Base-by-base conservation (phyloP, 2,888 invertebrate genomes). In the Masnerella sp. region DNA sequence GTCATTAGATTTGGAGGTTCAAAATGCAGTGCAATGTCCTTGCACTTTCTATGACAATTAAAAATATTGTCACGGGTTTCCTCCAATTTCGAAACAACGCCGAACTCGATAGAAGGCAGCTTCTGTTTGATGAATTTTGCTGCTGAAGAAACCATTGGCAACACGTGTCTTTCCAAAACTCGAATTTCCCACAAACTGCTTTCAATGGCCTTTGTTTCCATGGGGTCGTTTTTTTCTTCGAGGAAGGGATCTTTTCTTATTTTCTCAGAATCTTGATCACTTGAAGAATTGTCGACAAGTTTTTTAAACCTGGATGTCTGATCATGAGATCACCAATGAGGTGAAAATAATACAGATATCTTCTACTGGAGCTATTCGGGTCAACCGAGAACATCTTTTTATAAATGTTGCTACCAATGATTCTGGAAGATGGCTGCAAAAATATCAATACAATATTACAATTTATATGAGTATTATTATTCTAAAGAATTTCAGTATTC, bases 181-280 rank as follows among this genome's bases (percentile, higher is more conserved):
- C 92, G 90, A 70, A 97, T 90, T 89, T 99, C 98, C 98, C 98
- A 99, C 59, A 99, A 90, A 45, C 95, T 96, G 83, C 97, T 97
- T 73, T 94, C 92, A 3, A 96, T 89, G 0, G 98, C 99, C 78
- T 92, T 91, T 5, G 95, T 93, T 81, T 93, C 91, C 1, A 90
- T 86, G 0, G 96, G 95, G 85, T 95, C 93, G 3, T 91, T 88
- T 88, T 97, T 96, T 69, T 94, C 92, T 90, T 93, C 93, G 74
- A 94, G 89, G 88, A 93, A 98, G 0, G 98, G 97, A 89, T 99
- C 82, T 1, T 84, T 83, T 7, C 85, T 82, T 8, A 75, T 81
- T 20, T 80, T 79, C 11, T 86, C 83, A 58, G 75, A 72, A 1
- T 78, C 65, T 38, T 80, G 84, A 76, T 88, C 85, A 7, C 87